Evolutionary conservation across 2,113 vertebrate genomes (phyloP).

Genomic region (Sphyrna mokarran): DNA sequence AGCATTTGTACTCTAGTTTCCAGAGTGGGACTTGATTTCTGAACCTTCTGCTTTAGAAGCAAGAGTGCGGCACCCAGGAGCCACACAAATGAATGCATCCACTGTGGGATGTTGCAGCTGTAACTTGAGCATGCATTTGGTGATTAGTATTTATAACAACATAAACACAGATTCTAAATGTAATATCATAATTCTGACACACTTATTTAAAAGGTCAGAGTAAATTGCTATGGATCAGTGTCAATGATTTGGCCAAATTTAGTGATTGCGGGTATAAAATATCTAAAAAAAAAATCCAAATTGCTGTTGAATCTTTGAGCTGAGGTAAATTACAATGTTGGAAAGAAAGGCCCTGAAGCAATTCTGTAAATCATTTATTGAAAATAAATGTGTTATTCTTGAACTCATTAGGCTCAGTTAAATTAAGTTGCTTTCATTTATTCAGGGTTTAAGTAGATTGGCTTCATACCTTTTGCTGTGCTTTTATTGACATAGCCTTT

Average conservation of each 20-base stretch:
- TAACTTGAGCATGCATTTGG: background rate
- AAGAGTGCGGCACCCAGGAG: background rate
- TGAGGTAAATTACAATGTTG: background rate
- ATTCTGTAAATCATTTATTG: background rate
- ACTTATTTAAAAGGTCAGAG: background rate
- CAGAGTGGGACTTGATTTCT: background rate
- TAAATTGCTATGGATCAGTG: background rate
- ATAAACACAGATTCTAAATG: conserved; percentile 8
- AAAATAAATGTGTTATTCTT: background rate
- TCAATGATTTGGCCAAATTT: background rate
- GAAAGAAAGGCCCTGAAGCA: background rate
- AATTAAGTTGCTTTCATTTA: background rate
- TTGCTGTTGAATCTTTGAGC: background rate
- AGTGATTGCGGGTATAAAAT: background rate
- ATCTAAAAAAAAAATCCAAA: background rate
- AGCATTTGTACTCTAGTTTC: background rate
- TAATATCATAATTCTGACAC: background rate
- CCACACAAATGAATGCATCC: background rate
- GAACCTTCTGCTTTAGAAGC: too few relatives aligned
- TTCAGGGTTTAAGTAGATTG: background rate
- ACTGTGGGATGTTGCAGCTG: background rate
- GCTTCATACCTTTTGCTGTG: background rate
- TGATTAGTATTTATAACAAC: background rate
- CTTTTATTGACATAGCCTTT: background rate
- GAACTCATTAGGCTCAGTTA: background rate